Evolutionary conservation across 2,113 vertebrate species (phyloP).

Genomic region (Larimichthys polyactis): DNA sequence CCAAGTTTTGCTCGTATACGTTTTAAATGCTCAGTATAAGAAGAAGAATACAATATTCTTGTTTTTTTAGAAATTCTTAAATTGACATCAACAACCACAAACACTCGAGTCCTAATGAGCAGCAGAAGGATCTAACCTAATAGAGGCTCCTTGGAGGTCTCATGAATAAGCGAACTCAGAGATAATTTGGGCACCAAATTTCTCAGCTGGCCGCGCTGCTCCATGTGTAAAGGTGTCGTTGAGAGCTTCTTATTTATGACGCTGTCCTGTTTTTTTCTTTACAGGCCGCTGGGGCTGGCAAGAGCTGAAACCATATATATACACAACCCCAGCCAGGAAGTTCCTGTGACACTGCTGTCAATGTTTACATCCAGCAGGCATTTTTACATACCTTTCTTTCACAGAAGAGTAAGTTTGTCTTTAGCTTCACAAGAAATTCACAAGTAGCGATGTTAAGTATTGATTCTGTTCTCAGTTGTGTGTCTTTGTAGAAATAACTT

Average conservation of each 20-base stretch:
- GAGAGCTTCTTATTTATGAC: constrained; percentile 7
- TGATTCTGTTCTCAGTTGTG: background rate
- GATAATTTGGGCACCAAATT: background rate
- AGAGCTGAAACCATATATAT: constrained; percentile 93
- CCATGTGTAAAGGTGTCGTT: background rate
- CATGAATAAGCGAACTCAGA: background rate
- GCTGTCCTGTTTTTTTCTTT: constrained; percentile 39
- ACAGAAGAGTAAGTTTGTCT: constrained; percentile 90
- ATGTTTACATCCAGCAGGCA: constrained; percentile 94
- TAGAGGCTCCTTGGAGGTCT: background rate
- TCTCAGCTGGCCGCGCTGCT: background rate
- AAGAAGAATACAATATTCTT: background rate
- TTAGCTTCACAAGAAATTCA: background rate
- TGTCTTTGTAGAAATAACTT: background rate
- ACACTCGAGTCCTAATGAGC: background rate
- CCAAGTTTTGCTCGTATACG: background rate
- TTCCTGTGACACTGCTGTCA: constrained; percentile 93
- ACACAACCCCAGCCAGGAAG: constrained; percentile 94
- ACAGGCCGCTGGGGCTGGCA: constrained; percentile 91
- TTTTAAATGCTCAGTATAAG: background rate
- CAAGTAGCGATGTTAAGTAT: background rate
- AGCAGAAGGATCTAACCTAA: background rate
- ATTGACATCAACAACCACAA: background rate
- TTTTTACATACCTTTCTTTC: constrained; percentile 95
- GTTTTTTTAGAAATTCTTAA: background rate